Percentiles rank a stretch among this genome's conserved stretches.
These are phyloP conservation scores for Pipa parva DNA, from an alignment of 2,113 vertebrate species.

Conservation along the genomic window DNA sequence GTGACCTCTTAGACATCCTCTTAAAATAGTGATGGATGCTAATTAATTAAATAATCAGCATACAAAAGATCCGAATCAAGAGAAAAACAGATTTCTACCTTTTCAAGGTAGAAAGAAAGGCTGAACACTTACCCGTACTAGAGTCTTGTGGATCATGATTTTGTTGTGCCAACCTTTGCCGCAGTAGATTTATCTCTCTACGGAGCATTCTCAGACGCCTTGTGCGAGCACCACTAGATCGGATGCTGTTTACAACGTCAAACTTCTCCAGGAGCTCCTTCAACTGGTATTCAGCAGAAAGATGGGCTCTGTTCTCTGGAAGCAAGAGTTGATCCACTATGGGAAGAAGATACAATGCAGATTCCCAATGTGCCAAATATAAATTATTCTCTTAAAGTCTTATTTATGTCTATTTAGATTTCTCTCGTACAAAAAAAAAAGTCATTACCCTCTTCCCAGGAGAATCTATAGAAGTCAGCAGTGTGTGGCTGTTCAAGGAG, in stretches of 20 bases:
- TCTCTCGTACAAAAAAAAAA: background rate
- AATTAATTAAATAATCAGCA: too few species aligned
- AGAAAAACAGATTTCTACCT: too few species aligned
- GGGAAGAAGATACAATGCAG: background rate
- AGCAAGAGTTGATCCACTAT: constrained; percentile 90
- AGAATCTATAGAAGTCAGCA: constrained; percentile 90
- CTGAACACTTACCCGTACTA: background rate
- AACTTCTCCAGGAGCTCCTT: constrained; percentile 94
- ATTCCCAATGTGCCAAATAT: background rate
- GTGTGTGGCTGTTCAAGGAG: constrained; percentile 84
- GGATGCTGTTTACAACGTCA: constrained; percentile 85
- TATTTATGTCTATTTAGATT: too few species aligned
- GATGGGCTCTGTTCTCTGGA: constrained; percentile 88
- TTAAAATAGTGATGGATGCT: too few species aligned
- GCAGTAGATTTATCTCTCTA: constrained; percentile 84
- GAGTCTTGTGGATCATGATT: constrained; percentile 54
- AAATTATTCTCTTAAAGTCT: background rate
- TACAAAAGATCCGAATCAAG: too few species aligned
- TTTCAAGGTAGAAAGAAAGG: too few species aligned
- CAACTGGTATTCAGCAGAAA: constrained; percentile 84
- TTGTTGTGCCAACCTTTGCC: constrained; percentile 76
- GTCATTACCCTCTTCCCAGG: constrained; percentile 90
- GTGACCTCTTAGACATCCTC: too few species aligned
- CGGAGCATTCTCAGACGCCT: constrained; percentile 85
- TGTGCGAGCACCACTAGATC: constrained; percentile 83